These are phyloP conservation scores for Caenorhabditis afra DNA, from an alignment of 2,888 invertebrate species.

Conservation along the genomic window DNA sequence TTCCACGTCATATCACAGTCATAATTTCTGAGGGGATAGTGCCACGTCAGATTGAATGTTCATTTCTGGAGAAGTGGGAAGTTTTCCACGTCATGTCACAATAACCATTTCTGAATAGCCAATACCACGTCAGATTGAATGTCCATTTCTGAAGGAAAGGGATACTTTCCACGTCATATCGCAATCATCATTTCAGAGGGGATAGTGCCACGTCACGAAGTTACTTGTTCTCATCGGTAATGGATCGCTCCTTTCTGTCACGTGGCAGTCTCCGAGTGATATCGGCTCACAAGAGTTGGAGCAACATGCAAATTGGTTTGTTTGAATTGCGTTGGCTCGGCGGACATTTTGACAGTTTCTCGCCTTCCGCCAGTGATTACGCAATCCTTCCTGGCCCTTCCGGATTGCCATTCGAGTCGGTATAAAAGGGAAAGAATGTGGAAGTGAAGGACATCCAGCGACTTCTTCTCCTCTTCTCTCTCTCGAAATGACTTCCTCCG, in stretches of 20 bases:
- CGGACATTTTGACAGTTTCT: conserved; percentile 51
- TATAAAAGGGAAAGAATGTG: conserved; percentile 1
- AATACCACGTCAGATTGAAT: too few species aligned
- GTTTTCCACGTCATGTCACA: too few species aligned
- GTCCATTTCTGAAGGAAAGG: too few species aligned
- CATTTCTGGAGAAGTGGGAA: too few species aligned
- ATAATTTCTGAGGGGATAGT: too few species aligned
- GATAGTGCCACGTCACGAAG: too few species aligned
- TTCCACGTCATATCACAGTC: too few species aligned
- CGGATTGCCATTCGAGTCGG: background rate
- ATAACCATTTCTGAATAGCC: too few species aligned
- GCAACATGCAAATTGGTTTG: conserved; percentile 44
- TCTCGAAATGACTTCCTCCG: conserved; percentile 26
- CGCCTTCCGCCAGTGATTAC: conserved; percentile 29
- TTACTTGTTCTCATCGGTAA: background rate
- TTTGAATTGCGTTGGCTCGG: conserved; percentile 28
- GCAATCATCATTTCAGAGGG: too few species aligned
- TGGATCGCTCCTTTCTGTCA: background rate
- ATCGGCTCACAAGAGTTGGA: conserved; percentile 5
- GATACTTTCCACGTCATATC: too few species aligned
- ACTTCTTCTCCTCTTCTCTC: background rate
- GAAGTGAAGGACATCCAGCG: background rate
- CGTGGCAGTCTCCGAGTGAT: conserved; percentile 2
- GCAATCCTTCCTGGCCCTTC: conserved; percentile 32
- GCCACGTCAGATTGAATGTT: too few species aligned